phyloP scores from a whole-genome alignment of 2,888 invertebrate genomes.

The Meiosimyza decipiens region DNA sequence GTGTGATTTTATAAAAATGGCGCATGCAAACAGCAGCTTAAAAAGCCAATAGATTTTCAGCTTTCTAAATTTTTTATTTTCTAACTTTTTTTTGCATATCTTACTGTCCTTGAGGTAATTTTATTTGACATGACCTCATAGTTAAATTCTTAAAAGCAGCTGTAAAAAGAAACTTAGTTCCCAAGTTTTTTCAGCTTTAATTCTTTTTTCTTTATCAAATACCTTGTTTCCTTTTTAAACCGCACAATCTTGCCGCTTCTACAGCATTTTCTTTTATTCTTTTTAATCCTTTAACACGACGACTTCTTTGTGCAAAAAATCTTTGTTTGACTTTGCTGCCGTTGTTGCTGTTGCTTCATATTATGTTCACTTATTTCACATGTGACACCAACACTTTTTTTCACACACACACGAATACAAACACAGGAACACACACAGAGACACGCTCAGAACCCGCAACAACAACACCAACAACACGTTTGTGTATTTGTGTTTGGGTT shows the following conservation, averaged over 20 bases:
- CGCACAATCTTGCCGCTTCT: constrained; percentile 1
- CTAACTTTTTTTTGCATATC: no score
- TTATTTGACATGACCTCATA: no score
- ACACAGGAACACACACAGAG: constrained; percentile 8
- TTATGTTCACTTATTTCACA: constrained; percentile 9
- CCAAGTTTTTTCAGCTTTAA: no score
- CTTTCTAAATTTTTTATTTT: no score
- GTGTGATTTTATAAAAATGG: no score
- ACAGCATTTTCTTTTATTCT: constrained; percentile 9
- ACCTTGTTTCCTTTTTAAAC: no score
- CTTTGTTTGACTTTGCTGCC: background rate
- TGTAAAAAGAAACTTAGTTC: no score
- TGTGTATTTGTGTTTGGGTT: constrained; percentile 42
- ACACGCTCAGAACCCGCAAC: background rate
- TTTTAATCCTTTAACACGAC: constrained; percentile 21
- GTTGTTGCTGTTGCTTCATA: background rate
- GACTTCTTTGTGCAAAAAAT: background rate
- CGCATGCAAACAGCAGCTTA: no score
- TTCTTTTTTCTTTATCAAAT: no score
- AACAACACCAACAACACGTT: background rate
- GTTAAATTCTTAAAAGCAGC: no score
- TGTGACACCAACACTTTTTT: constrained; percentile 5
- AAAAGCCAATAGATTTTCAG: no score
- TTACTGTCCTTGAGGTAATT: no score
- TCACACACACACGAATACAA: constrained; percentile 21